Percentiles rank a stretch among this genome's conserved stretches.
Conservation (phyloP, 64 coral and sea anemone genomes). For the Porites australiensis region DNA sequence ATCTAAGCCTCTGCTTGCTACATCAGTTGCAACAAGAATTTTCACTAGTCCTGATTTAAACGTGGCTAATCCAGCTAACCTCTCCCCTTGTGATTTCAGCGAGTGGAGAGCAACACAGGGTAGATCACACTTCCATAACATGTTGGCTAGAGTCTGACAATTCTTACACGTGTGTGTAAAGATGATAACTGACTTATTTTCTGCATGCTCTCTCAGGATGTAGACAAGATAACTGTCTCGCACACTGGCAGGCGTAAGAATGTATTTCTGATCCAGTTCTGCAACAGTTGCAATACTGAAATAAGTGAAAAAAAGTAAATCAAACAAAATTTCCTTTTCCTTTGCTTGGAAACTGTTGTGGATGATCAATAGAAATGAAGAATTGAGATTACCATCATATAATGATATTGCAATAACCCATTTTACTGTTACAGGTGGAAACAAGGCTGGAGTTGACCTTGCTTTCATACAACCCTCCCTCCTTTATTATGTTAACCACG, state of each 20-base stretch:
- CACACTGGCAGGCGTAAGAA: slow-evolving; percentile 81
- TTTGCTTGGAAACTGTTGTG: too few relatives aligned
- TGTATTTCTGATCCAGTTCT: slow-evolving; percentile 86
- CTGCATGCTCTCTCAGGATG: slow-evolving; percentile 71
- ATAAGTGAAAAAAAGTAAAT: not conserved
- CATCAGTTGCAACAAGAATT: slow-evolving; percentile 96
- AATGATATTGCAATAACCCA: too few relatives aligned
- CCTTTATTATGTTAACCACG: too few relatives aligned
- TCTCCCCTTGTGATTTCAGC: slow-evolving; percentile 84
- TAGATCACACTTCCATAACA: slow-evolving; percentile 87
- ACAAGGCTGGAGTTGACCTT: too few relatives aligned
- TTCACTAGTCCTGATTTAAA: slow-evolving; percentile 95
- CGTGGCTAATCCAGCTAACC: slow-evolving; percentile 83
- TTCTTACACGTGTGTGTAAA: slow-evolving; percentile 95
- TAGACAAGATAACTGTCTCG: slow-evolving; percentile 91
- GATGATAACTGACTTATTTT: slow-evolving; percentile 90
- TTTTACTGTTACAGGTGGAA: too few relatives aligned
- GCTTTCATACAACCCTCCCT: too few relatives aligned
- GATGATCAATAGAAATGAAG: too few relatives aligned
- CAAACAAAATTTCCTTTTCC: too few relatives aligned
- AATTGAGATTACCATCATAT: too few relatives aligned
- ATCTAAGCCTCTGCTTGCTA: slow-evolving; percentile 94
- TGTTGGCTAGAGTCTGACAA: slow-evolving; percentile 87
- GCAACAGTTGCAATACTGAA: slow-evolving; percentile 90
- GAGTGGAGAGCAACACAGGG: slow-evolving; percentile 95